Evolutionary conservation across 2,888 invertebrate species (phyloP), one percentile per base, ranked within the genome.

Genomic region (Tetrapedia diversipes): DNA sequence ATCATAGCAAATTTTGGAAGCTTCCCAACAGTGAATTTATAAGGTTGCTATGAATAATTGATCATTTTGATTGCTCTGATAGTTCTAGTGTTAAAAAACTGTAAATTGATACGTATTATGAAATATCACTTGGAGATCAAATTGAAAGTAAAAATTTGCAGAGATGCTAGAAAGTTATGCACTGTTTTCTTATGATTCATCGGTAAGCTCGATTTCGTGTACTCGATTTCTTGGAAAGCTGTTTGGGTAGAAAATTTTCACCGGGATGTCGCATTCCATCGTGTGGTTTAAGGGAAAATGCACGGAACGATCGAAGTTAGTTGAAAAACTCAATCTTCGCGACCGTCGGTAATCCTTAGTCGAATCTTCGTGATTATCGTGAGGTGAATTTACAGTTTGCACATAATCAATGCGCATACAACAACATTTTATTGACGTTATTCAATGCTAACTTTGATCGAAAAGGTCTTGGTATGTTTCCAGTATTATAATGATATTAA

Each of bases 141-240:
- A 8, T 32, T 32, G 8, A 32, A 3, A 32, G 32, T 8, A 32
- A 3, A 32, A 32, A 4, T 32, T 8, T 32, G 8, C 32, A 32
- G 4, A 8, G 4, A 3, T 8, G 8, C 8, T 8, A 4, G 32
- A 47, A 24, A 14, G 2, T 19, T 8, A 47, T 24, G 1, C 32
- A 11, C 22, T 27, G 14, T n/a, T 56, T 32, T 8, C 2, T 7
- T 14, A 14, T n/a, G 39, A 45, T 64, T 43, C 51, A 59, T 68
- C 51, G 1, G 16, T 76, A 68, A 63, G 76, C 57, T 67, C 67
- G 51, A 74, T 53, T 22, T 64, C 37, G 29, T 51, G n/a, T 60
- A 34, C 14, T 74, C 57, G 37, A 66, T 4, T 67, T 75, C n/a
- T n/a, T n/a, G n/a, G 57, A 39, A 39, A 67, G 8, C 53, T 45